A percentile compares a stretch with the other conserved stretches of the same genome.
phyloP scores from a whole-genome alignment of 1,140 invertebrate species.

The Hyphantria cunea region DNA sequence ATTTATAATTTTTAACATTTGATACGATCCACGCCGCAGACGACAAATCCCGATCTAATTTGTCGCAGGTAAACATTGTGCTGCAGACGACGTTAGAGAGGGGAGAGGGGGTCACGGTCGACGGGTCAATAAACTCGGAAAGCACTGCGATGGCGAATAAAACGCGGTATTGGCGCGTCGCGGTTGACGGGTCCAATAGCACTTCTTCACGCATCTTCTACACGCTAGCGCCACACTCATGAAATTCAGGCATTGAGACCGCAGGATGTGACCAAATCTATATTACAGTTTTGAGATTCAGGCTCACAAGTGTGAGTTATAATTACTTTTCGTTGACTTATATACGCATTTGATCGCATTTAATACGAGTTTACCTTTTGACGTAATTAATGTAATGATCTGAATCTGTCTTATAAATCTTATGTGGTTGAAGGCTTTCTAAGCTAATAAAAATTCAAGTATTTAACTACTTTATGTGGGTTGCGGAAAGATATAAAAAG shows the following conservation, averaged over 20 bases:
- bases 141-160: constrained; percentile 41
- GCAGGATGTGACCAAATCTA: constrained; percentile 30
- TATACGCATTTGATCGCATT: constrained; percentile 25
- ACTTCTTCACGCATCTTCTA: background rate
- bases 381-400: too few species aligned
- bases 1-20: too few species aligned
- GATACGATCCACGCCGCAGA: too few species aligned
- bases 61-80: too few species aligned
- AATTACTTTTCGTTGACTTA: constrained; percentile 34
- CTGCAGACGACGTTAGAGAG: constrained; percentile 4
- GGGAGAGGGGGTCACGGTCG: constrained; percentile 61
- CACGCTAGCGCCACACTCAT: constrained; percentile 23
- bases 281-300: constrained; percentile 34
- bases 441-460: too few species aligned
- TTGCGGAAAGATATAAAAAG: too few species aligned
- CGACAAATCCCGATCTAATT: too few species aligned
- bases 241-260: constrained; percentile 42
- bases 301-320: constrained; percentile 20
- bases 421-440: too few species aligned
- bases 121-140: constrained; percentile 62
- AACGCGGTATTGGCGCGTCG: constrained; percentile 27
- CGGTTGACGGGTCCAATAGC: constrained; percentile 9
- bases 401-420: too few species aligned
- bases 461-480: too few species aligned
- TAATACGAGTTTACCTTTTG: background rate